Evolutionary conservation across 2,113 vertebrate species (phyloP), one percentile per base, ranked within the genome.

Genomic region (Pachycephala philippinensis): DNA sequence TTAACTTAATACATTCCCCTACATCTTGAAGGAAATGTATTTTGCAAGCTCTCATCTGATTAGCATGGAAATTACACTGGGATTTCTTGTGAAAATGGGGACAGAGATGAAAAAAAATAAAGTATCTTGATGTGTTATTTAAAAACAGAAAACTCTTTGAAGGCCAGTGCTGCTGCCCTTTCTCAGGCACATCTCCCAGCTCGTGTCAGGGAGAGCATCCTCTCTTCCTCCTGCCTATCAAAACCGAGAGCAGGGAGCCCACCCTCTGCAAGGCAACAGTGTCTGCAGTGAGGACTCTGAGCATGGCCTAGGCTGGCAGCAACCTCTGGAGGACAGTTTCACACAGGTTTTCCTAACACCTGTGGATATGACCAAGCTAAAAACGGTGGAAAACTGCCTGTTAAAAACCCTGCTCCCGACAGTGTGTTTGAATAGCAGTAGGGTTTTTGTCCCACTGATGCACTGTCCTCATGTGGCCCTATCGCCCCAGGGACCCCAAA

Each of bases 11-110:
- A 87, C 37, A 44, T 53, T 63, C 37, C 87, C 45, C 68, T 80
- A 11, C 22, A 40, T 74, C 92, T 90, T 86, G 84, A 83, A 77
- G 87, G 59, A 80, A 76, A 63, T 59, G 52, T 80, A n/a, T 87
- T 91, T 94, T 80, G 63, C 50, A 86, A 94, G 50, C 45, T 91
- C 71, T 83, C 47, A 20, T 80, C 78, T 90, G 91, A 93, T 96
- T 90, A 96, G 75, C 71, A 56, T 83, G 78, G 84, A 90, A 94
- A 96, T 95, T 80, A 63, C 87, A 47, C 39, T 13, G 66, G 30
- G 50, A 30, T 28, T 86, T 94, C 79, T 87, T n/a, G 66, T 83
- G 54, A 75, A 89, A 93, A 89, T 40, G n/a, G 52, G 53, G 37
- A 60, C 47, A 44, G 86, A 50, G n/a, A 27, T 69, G 22, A 6